Conservation (phyloP, 2,888 invertebrate genomes). For the Megaustenia siamemsis region DNA sequence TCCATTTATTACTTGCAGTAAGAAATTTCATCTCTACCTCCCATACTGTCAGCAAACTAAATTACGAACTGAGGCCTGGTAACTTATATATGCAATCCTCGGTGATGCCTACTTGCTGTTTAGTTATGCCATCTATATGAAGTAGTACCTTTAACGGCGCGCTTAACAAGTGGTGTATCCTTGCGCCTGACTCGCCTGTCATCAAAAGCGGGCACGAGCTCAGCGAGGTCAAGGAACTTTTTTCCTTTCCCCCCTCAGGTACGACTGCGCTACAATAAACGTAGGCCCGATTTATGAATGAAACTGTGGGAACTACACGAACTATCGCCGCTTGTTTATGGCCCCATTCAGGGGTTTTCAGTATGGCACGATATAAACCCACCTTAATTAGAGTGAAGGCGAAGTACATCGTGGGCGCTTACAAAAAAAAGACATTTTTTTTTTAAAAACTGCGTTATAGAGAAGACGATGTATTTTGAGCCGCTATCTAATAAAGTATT, state of each 20-base stretch:
- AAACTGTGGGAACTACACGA: conserved; percentile 20
- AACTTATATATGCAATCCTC: conserved; percentile 27
- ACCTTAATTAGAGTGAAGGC: too few relatives aligned
- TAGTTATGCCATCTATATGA: neutral
- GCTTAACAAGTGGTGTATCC: conserved; percentile 14
- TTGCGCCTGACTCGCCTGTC: neutral
- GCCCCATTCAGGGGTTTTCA: too few relatives aligned
- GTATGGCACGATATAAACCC: too few relatives aligned
- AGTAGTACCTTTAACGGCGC: conserved; percentile 22
- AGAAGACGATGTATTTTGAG: too few relatives aligned
- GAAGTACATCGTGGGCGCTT: too few relatives aligned
- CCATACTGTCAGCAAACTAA: neutral
- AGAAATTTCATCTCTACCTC: neutral
- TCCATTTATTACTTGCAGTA: neutral
- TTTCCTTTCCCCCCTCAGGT: neutral
- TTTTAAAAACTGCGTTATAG: too few relatives aligned
- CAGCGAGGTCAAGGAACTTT: conserved; percentile 2
- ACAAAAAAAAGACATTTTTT: too few relatives aligned
- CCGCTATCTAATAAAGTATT: too few relatives aligned
- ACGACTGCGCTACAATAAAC: neutral
- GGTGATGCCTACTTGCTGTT: conserved; percentile 4
- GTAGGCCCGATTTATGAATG: conserved; percentile 36
- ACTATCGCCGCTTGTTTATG: neutral
- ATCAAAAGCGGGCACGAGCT: conserved; percentile 1
- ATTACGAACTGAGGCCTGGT: neutral